phyloP scores from a whole-genome alignment of 2,113 vertebrate genomes.

The Bucco capensis region DNA sequence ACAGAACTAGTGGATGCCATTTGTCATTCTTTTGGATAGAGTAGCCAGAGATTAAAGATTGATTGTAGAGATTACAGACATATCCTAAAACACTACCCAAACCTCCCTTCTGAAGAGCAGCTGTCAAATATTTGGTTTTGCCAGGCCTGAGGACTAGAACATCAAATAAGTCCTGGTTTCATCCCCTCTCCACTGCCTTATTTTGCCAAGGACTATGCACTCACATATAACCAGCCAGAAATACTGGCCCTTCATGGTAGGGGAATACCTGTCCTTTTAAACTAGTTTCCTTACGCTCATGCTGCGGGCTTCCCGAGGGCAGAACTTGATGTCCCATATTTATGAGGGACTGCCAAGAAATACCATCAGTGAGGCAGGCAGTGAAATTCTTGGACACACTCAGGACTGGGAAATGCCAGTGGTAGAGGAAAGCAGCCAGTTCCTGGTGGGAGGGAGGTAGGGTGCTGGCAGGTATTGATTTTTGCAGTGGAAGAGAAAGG shows the following conservation, averaged over 20 bases:
- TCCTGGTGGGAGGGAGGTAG: neutral
- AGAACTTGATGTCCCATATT: neutral
- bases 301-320: neutral
- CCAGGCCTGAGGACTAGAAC: neutral
- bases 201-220: neutral
- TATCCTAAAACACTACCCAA: neutral
- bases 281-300: neutral
- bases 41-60: neutral
- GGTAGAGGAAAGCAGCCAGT: neutral
- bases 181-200: neutral
- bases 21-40: neutral
- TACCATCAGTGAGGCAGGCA: neutral
- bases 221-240: neutral
- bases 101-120: neutral
- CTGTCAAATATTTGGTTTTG: neutral
- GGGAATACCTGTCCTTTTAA: neutral
- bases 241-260: neutral
- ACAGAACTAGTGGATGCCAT: neutral
- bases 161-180: neutral
- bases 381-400: conserved; percentile 1
- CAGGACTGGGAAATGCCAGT: neutral
- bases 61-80: neutral
- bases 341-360: conserved; percentile 5
- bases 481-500: neutral
- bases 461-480: neutral